Evolutionary conservation across 2,888 invertebrate species (phyloP), one percentile per base, ranked within the genome.

Genomic region (Amphipyra berbera): DNA sequence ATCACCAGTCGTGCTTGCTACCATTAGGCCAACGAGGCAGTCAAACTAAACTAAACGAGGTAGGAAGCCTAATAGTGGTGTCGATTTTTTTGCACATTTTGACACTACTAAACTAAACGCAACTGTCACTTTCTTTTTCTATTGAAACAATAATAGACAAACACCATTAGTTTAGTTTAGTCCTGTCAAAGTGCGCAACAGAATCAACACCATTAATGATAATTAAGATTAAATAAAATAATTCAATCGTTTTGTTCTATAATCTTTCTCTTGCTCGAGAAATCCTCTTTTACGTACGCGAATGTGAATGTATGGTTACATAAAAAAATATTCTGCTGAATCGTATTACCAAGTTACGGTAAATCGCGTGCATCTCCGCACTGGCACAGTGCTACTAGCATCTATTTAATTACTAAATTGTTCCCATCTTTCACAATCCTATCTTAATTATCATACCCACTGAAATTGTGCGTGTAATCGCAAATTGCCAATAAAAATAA

Each of bases 401-500:
- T 59, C 76, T 75, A 70, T 65, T 49, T 78, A 78, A 78, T 80
- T 80, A 61, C 56, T 53, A 70, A 79, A 79, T 65, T 65, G 76
- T 59, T 72, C 52, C 42, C 61, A 66, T 64, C 65, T 68, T 69
- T 70, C 73, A 77, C 73, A 73, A 70, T 74, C 49, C 57, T 60
- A 68, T 65, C 57, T 57, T 70, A 76, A 82, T 75, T 71, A 74
- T 66, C 55, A 49, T 70, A 55, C 60, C 54, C 64, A 65, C 65
- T 71, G 65, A 76, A 80, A 83, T 82, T 76, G 73, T 75, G 80
- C 83, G 73, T 82, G 82, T 84, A 83, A 85, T 84, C 81, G 79
- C 70, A 84, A 86, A 87, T 86, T 82, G 82, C 61, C 77, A 64
- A 79, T 85, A 82, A 84, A 83, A 81, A 78, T 80, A 82, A 79